Evolutionary conservation across 2,113 vertebrate species (phyloP).

Genomic region (Raja brachyura): DNA sequence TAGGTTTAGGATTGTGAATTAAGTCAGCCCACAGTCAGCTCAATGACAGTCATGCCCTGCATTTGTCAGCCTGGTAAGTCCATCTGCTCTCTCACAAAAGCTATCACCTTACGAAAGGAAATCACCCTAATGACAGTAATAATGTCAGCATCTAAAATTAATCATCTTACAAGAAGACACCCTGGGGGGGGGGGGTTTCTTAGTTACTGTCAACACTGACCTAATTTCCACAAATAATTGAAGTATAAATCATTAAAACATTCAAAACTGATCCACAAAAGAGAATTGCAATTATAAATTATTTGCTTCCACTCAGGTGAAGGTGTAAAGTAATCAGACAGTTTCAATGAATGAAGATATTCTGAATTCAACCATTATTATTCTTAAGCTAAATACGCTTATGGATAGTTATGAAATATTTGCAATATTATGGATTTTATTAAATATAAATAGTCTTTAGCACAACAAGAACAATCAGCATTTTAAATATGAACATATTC

Average conservation of each 20-base stretch:
- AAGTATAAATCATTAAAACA: neutral
- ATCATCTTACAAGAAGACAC: conserved; percentile 11
- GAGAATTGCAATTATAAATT: too few relatives aligned
- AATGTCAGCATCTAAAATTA: conserved; percentile 18
- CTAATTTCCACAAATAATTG: neutral
- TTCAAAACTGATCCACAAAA: neutral
- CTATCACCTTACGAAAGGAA: conserved; percentile 8
- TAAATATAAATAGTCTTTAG: neutral
- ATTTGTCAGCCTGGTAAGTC: neutral
- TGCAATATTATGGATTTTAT: neutral
- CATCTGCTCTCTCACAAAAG: neutral
- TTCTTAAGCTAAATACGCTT: neutral
- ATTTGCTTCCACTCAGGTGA: neutral
- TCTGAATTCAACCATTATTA: neutral
- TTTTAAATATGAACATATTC: neutral
- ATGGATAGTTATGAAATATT: neutral
- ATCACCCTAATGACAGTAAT: neutral
- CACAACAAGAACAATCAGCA: neutral
- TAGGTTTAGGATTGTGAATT: neutral
- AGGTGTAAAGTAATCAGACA: neutral
- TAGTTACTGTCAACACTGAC: neutral
- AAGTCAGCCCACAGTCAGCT: neutral
- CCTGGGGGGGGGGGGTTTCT: neutral
- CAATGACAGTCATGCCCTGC: neutral
- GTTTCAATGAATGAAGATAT: neutral